Conservation (phyloP, 2,888 invertebrate genomes). For the Incurvaria masculella region DNA sequence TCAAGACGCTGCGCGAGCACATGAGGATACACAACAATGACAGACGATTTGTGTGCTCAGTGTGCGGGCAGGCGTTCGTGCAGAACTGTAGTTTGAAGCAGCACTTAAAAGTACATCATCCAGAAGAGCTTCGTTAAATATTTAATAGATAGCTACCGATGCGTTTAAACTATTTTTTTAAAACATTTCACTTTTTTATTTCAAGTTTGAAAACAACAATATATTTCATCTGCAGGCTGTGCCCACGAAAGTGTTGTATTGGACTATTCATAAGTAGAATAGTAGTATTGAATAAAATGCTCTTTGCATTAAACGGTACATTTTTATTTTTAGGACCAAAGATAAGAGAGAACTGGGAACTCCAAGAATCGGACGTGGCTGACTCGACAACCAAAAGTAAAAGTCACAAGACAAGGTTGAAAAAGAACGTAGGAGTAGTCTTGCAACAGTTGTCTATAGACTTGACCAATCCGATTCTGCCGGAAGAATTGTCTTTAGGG, state of each 20-base stretch:
- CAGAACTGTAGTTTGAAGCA: slow-evolving; percentile 47
- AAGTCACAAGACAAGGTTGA: background rate
- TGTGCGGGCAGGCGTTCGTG: slow-evolving; percentile 42
- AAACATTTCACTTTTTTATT: too few species aligned
- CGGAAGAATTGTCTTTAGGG: too few species aligned
- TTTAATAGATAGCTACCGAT: background rate
- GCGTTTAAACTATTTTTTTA: too few species aligned
- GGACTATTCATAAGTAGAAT: background rate
- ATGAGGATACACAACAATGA: slow-evolving; percentile 48
- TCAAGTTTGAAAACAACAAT: too few species aligned
- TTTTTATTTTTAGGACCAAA: background rate
- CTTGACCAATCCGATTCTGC: too few species aligned
- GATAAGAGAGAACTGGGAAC: background rate
- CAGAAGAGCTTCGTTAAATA: background rate
- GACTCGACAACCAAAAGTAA: background rate
- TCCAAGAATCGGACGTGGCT: background rate
- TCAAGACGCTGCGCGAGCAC: slow-evolving; percentile 45
- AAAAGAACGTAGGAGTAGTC: background rate
- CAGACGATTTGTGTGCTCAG: slow-evolving; percentile 36
- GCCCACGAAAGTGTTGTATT: too few species aligned
- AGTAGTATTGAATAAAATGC: background rate
- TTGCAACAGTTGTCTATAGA: too few species aligned
- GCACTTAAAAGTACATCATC: slow-evolving; percentile 45
- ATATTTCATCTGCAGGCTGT: too few species aligned
- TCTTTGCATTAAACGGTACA: background rate